Percentiles rank a stretch among this genome's conserved stretches.
Evolutionary conservation across 2,113 vertebrate genomes (phyloP).

Genomic region (Donacobius atricapilla): DNA sequence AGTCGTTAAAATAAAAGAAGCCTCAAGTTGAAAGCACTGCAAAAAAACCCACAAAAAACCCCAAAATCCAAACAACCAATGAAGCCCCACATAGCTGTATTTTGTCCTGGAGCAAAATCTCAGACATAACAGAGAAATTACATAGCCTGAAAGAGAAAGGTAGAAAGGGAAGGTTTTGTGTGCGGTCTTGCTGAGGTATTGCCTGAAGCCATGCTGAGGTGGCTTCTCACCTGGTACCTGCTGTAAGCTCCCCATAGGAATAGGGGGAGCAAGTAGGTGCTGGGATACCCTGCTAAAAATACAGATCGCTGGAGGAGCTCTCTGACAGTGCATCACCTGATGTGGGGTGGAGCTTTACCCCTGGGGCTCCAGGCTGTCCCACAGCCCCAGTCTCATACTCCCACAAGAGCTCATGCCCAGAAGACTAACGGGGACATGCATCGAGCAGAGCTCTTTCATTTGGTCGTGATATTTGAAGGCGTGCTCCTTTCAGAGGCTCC

Average conservation of each 20-base stretch:
- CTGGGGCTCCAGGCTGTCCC: background rate
- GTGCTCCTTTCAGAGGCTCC: background rate
- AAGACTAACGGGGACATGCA: fast-evolving
- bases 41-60: background rate
- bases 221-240: background rate
- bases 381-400: background rate
- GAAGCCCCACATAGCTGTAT: background rate
- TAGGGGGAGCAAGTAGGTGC: background rate
- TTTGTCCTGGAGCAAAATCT: slow-evolving; percentile 43
- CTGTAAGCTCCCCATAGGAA: background rate
- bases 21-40: slow-evolving; percentile 8
- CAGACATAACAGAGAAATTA: slow-evolving; percentile 21
- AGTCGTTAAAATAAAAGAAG: slow-evolving; percentile 32
- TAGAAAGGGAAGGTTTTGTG: background rate
- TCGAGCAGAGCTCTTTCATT: background rate
- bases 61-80: too few relatives aligned
- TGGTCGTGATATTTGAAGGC: fast-evolving
- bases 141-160: slow-evolving; percentile 14
- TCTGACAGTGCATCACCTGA: background rate
- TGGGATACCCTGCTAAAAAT: background rate
- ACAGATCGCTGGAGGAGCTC: background rate
- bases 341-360: background rate
- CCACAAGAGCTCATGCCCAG: background rate
- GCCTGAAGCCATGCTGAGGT: background rate
- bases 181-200: background rate